Conservation (phyloP, 2,113 vertebrate genomes). For the Nannospalax galili region DNA sequence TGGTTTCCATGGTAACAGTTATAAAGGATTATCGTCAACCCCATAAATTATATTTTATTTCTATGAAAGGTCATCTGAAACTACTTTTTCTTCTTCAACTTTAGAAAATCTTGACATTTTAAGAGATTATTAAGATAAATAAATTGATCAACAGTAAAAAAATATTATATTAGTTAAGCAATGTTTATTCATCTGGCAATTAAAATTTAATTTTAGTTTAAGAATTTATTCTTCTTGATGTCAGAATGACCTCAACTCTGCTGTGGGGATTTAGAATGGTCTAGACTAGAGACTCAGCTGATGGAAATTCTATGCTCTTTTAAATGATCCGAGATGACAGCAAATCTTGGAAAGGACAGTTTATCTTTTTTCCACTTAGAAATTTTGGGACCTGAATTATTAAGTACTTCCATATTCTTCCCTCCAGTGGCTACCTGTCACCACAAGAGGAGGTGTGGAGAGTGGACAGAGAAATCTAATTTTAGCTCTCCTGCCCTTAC, state of each 20-base stretch:
- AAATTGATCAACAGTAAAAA: slow-evolving; percentile 18
- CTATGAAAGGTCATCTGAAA: slow-evolving; percentile 60
- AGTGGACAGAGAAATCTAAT: background rate
- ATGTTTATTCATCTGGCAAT: slow-evolving; percentile 11
- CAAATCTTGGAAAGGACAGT: background rate
- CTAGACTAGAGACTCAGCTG: background rate
- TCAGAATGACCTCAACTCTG: background rate
- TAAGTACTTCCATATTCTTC: background rate
- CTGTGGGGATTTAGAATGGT: background rate
- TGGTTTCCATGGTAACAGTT: slow-evolving; percentile 66
- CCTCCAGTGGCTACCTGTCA: background rate
- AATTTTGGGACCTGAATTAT: background rate
- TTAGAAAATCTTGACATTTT: slow-evolving; percentile 50
- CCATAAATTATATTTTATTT: slow-evolving; percentile 65
- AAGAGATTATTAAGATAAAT: slow-evolving; percentile 54
- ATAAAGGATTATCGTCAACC: slow-evolving; percentile 56
- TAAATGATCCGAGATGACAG: too few relatives aligned
- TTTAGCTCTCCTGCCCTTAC: background rate
- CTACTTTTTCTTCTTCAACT: background rate
- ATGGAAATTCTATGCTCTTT: background rate
- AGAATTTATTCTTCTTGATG: background rate
- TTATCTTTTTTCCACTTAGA: background rate
- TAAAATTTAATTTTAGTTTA: slow-evolving; percentile 50
- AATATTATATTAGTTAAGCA: slow-evolving; percentile 17
- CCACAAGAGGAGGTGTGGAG: background rate